A percentile compares a stretch with the other conserved stretches of the same genome.
These are phyloP conservation scores for Girardinus metallicus DNA, from an alignment of 2,797 vertebrate species.

Conservation along the genomic window DNA sequence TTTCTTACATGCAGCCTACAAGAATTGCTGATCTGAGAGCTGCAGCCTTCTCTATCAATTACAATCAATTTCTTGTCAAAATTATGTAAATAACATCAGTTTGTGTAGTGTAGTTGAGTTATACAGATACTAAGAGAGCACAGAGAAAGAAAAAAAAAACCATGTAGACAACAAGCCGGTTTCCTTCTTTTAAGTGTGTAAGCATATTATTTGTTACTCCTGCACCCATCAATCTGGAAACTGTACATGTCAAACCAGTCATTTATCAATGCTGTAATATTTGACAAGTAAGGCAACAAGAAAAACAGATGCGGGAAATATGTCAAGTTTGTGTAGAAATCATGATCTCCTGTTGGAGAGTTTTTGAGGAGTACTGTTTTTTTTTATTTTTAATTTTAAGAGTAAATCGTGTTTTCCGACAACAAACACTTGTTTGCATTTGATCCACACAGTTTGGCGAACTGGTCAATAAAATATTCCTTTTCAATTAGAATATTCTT, in stretches of 20 bases:
- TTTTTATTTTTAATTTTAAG: too few relatives aligned
- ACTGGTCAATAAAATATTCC: not conserved
- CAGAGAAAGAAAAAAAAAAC: not conserved
- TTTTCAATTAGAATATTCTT: not conserved
- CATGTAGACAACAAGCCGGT: not conserved
- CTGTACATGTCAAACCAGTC: not conserved
- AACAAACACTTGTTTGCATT: not conserved
- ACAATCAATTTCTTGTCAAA: slow-evolving; percentile 6
- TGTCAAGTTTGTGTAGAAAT: not conserved
- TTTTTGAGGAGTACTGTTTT: not conserved
- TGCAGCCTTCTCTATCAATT: slow-evolving; percentile 7
- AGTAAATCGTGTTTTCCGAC: not conserved
- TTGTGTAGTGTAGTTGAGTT: not conserved
- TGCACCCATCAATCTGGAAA: slow-evolving; percentile 4
- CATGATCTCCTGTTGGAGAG: not conserved
- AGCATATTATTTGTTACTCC: slow-evolving; percentile 1
- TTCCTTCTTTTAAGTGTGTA: not conserved
- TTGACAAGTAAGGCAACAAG: not conserved
- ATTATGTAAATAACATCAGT: slow-evolving; percentile 16
- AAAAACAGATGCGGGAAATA: not conserved
- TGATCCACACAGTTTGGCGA: not conserved
- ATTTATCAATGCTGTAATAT: slow-evolving; percentile 4
- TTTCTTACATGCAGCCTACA: slow-evolving; percentile 8
- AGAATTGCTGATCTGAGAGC: slow-evolving; percentile 18
- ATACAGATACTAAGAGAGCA: not conserved